These are phyloP conservation scores for Tokudaia tokunoshimensis DNA, from an alignment of 2,797 vertebrate species.

Conservation along the genomic window DNA sequence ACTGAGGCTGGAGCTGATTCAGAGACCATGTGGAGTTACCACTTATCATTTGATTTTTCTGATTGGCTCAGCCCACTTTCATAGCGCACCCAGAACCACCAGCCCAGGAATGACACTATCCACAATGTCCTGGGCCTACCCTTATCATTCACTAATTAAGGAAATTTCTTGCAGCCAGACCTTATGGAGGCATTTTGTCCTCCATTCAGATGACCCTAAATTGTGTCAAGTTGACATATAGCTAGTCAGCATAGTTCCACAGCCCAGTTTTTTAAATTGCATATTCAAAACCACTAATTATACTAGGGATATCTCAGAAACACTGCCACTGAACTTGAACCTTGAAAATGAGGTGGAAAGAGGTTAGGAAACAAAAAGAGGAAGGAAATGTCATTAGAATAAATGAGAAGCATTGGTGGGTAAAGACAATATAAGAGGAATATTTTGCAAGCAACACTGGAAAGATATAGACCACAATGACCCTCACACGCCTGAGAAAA, in stretches of 20 bases:
- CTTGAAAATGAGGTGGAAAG: neutral
- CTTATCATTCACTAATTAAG: neutral
- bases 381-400: neutral
- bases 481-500: slow-evolving; percentile 17
- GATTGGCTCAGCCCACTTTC: neutral
- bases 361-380: neutral
- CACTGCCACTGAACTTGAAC: neutral
- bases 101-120: neutral
- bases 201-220: neutral
- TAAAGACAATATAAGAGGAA: neutral
- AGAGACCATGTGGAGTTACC: neutral
- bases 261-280: neutral
- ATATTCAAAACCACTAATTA: slow-evolving; percentile 1
- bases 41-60: neutral
- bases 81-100: neutral
- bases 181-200: neutral
- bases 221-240: neutral
- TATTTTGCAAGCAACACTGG: neutral
- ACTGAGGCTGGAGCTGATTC: neutral
- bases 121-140: too few species aligned
- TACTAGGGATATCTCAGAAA: neutral
- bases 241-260: neutral
- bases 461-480: neutral
- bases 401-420: neutral
- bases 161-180: neutral